Evolutionary conservation across 2,113 vertebrate genomes (phyloP).

Genomic region (Macquaria ambigua): DNA sequence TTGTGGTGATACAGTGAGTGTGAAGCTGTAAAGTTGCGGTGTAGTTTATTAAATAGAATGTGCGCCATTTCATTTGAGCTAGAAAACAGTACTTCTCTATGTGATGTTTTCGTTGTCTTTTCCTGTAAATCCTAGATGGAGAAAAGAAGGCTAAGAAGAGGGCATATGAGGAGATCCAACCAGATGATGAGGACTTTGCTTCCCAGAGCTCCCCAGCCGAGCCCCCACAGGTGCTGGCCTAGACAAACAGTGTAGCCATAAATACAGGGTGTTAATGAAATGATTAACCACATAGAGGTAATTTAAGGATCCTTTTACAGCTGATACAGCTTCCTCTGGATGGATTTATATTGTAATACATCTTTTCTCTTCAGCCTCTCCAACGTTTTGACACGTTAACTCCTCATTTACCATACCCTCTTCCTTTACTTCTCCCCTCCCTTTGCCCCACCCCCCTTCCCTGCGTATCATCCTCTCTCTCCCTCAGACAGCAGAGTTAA

Average conservation of each 20-base stretch:
- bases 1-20: neutral
- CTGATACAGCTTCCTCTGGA: neutral
- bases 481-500: conserved; percentile 93
- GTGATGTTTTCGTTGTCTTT: neutral
- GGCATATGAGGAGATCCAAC: conserved; percentile 93
- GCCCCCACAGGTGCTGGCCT: conserved; percentile 91
- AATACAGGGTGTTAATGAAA: conserved; percentile 3
- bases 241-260: neutral
- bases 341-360: neutral
- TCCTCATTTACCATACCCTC: neutral
- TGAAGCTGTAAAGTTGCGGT: neutral
- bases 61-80: neutral
- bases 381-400: neutral
- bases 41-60: neutral
- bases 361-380: neutral
- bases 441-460: neutral
- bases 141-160: conserved; percentile 94
- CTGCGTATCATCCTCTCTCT: conserved; percentile 1
- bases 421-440: neutral
- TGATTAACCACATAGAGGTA: neutral
- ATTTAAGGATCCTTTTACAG: neutral
- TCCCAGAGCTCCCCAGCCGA: conserved; percentile 91
- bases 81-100: neutral
- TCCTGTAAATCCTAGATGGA: conserved; percentile 70
- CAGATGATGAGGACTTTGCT: conserved; percentile 90